Percentiles rank a stretch among this genome's conserved stretches.
Evolutionary conservation across 2,113 vertebrate species (phyloP).

Genomic region (Fukomys damarensis): DNA sequence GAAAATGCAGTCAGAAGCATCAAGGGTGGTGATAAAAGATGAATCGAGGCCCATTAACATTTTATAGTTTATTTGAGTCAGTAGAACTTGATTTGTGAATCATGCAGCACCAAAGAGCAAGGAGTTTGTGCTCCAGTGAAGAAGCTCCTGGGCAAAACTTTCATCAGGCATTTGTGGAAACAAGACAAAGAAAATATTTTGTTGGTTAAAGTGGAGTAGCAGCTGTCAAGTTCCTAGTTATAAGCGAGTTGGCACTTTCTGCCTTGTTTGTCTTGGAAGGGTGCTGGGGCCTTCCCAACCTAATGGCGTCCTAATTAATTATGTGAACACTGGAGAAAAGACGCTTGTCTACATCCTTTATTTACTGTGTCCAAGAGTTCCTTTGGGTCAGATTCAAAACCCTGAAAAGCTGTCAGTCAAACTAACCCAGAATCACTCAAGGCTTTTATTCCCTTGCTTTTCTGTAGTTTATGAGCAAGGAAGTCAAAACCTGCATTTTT

Average conservation of each 20-base stretch:
- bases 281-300: background rate
- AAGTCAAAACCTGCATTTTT: background rate
- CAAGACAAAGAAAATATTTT: background rate
- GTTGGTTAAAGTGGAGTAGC: background rate
- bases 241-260: background rate
- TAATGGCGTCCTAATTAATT: background rate
- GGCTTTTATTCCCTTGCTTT: background rate
- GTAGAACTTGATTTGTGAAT: background rate
- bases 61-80: background rate
- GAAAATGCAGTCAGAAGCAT: background rate
- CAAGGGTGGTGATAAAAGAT: background rate
- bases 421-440: background rate
- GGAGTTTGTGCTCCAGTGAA: background rate
- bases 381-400: background rate
- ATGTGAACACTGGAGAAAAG: background rate
- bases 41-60: background rate
- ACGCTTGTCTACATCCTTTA: background rate
- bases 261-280: background rate
- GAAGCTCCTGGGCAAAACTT: background rate
- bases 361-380: background rate
- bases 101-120: background rate
- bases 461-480: background rate
- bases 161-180: background rate
- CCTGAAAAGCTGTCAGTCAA: background rate
- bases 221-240: background rate